Conservation (phyloP, 2,113 vertebrate genomes). For the Paramisgurnus dabryanus region DNA sequence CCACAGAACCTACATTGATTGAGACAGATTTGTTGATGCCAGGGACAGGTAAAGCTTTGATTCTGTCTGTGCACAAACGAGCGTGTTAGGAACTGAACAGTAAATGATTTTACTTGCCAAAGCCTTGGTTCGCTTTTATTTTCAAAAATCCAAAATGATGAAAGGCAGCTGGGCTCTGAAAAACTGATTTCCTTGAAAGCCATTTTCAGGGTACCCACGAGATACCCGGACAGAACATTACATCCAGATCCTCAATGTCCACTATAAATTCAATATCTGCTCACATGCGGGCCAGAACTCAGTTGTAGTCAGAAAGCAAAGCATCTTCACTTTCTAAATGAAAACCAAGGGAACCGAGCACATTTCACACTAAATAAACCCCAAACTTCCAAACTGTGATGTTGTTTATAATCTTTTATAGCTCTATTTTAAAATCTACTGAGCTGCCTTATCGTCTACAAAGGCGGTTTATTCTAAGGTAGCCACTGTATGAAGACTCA, state of each 20-base stretch:
- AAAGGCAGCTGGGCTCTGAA: neutral
- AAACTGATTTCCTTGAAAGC: conserved; percentile 25
- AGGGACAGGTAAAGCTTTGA: conserved; percentile 17
- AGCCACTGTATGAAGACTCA: neutral
- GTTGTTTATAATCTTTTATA: conserved; percentile 11
- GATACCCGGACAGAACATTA: neutral
- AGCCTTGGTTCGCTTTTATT: neutral
- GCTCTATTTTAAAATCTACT: neutral
- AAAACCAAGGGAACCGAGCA: conserved; percentile 9
- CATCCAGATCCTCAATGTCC: conserved; percentile 12
- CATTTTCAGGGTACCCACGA: conserved; percentile 10
- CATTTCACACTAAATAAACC: neutral
- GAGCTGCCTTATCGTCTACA: conserved; percentile 11
- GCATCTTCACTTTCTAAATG: neutral
- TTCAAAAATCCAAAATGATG: conserved; percentile 10
- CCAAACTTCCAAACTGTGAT: neutral
- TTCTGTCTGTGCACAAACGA: conserved; percentile 13
- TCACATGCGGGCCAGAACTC: neutral
- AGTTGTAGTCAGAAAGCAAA: neutral
- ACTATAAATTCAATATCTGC: conserved; percentile 21
- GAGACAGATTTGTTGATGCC: conserved; percentile 32
- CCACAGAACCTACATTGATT: conserved; percentile 9
- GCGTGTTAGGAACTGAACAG: conserved; percentile 10
- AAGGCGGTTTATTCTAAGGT: neutral
- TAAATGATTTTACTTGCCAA: neutral